Conservation (phyloP, 2,888 invertebrate genomes). For the Schrankia costaestrigalis region DNA sequence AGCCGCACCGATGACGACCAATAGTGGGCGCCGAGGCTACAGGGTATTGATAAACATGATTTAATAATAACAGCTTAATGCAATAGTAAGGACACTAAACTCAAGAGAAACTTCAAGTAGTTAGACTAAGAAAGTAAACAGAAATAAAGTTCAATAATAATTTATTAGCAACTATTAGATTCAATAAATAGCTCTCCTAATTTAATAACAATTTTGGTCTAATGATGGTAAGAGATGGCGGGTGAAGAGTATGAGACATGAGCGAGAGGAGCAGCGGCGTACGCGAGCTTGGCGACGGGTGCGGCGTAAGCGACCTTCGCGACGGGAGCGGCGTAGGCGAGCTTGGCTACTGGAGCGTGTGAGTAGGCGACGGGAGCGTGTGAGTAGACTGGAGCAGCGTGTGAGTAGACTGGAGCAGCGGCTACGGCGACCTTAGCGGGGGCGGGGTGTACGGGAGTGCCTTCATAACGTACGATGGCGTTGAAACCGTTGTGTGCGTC, state of each 20-base stretch:
- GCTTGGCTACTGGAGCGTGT: conserved; percentile 15
- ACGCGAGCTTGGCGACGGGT: conserved; percentile 32
- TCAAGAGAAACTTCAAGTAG: no score
- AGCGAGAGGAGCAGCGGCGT: conserved; percentile 35
- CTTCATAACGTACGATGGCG: conserved; percentile 70
- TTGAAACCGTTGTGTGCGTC: conserved; percentile 70
- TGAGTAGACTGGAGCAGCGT: conserved; percentile 44
- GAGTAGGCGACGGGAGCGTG: conserved; percentile 34
- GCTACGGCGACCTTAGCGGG: conserved; percentile 23
- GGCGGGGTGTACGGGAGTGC: conserved; percentile 44
- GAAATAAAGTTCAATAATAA: conserved; percentile 23
- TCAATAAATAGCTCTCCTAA: conserved; percentile 35
- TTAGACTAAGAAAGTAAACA: no score
- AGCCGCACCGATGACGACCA: no score
- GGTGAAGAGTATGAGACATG: conserved; percentile 61
- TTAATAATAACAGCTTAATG: no score
- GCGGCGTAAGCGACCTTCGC: conserved; percentile 36
- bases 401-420: conserved; percentile 48
- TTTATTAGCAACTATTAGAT: conserved; percentile 32
- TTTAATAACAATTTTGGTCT: conserved; percentile 18
- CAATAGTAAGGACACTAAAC: no score
- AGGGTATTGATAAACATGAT: no score
- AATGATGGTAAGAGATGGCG: conserved; percentile 64
- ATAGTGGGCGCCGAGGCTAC: no score
- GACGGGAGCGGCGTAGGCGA: conserved; percentile 33